Percentiles rank a stretch among this genome's conserved stretches.
Evolutionary conservation across 2,888 invertebrate genomes (phyloP).

Genomic region (Chrysolina oricalcia): DNA sequence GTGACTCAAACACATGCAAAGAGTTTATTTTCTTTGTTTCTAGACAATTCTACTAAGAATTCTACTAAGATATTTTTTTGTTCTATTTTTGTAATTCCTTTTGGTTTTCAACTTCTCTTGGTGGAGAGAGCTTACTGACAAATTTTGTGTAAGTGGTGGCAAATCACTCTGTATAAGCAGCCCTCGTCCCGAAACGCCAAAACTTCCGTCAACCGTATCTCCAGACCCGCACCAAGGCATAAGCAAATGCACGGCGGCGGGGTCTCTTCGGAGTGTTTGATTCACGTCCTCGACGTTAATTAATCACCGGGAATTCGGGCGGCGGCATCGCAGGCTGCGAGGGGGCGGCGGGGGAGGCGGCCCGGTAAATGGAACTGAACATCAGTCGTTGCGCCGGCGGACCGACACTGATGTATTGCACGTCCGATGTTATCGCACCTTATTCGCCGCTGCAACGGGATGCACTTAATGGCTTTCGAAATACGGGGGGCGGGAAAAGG

Average conservation of each 20-base stretch:
- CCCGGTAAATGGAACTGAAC: constrained; percentile 39
- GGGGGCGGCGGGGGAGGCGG: not conserved
- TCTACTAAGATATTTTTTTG: no score
- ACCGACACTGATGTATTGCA: constrained; percentile 58
- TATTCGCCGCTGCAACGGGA: constrained; percentile 34
- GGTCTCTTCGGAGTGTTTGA: constrained; percentile 8
- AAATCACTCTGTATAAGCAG: not conserved
- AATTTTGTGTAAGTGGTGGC: no score
- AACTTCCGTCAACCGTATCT: not conserved
- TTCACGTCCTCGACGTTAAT: constrained; percentile 10
- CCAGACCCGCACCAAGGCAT: not conserved
- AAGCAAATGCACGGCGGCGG: not conserved
- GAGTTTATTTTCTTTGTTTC: no score
- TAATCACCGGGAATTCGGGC: constrained; percentile 15
- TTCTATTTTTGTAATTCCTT: no score
- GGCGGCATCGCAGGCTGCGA: not conserved
- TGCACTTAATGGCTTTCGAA: constrained; percentile 33
- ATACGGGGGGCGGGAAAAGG: not conserved
- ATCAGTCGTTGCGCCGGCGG: constrained; percentile 39
- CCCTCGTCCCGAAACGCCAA: not conserved
- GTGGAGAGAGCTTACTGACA: no score
- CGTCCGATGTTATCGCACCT: constrained; percentile 53
- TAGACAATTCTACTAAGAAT: no score
- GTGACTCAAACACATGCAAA: no score
- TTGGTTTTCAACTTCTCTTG: no score